A percentile compares a stretch with the other conserved stretches of the same genome.
These are phyloP conservation scores for Orthosia gothica DNA, from an alignment of 2,888 invertebrate genomes.

Conservation along the genomic window DNA sequence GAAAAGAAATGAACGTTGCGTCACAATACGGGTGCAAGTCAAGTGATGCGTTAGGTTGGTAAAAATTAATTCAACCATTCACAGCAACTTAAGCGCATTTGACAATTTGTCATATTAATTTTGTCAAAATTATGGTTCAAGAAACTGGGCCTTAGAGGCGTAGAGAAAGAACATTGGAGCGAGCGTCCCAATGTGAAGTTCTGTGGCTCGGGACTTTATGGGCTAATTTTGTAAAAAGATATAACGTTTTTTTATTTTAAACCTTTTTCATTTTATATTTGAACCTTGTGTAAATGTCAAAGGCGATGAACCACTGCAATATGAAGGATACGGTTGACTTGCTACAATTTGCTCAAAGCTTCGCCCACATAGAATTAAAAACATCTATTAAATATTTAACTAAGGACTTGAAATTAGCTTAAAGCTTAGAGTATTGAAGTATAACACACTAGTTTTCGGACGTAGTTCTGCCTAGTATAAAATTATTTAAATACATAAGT, in stretches of 20 bases:
- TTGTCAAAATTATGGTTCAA: too few species aligned
- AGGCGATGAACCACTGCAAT: slow-evolving; percentile 18
- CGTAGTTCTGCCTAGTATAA: not conserved
- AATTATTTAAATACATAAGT: not conserved
- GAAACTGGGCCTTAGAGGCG: not conserved
- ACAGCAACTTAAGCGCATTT: too few species aligned
- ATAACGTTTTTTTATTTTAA: not conserved
- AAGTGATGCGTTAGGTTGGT: too few species aligned
- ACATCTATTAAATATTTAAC: slow-evolving; percentile 28
- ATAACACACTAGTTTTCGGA: slow-evolving; percentile 3
- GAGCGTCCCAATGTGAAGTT: not conserved
- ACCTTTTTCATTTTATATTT: slow-evolving; percentile 36
- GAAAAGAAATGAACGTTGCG: too few species aligned
- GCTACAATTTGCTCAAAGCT: slow-evolving; percentile 34
- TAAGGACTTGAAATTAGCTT: slow-evolving; percentile 13
- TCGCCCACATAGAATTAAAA: slow-evolving; percentile 36
- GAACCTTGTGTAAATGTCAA: slow-evolving; percentile 42
- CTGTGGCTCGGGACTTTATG: not conserved
- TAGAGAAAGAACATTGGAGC: not conserved
- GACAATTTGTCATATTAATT: too few species aligned
- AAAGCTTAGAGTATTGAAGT: slow-evolving; percentile 10
- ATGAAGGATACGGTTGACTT: slow-evolving; percentile 6
- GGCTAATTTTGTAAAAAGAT: slow-evolving; percentile 2
- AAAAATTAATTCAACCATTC: too few species aligned
- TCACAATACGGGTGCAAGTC: too few species aligned